Base-by-base conservation (phyloP, 2,113 vertebrate species). In the Mirza zaza region DNA sequence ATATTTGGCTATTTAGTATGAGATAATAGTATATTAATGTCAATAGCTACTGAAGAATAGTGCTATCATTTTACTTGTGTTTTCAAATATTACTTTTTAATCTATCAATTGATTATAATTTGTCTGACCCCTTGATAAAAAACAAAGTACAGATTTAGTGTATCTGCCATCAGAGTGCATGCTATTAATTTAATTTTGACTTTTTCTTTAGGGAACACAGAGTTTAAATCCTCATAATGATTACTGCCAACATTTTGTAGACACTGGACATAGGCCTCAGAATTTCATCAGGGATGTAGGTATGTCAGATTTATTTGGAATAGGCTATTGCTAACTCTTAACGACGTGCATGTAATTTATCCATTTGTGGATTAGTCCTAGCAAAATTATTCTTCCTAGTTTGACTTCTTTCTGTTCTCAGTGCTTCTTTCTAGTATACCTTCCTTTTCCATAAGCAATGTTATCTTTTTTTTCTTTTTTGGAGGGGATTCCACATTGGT, bases 191-290 rank as follows among this genome's bases (percentile, higher is more conserved):
- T 92, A 36, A 93, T 91, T 96, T 93, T 95, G 45, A 32, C 84
- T 77, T 95, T 97, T 97, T 96, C 91, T 95, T 25, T 97, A 99
- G 99, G 99, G 99, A 76, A 99, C 99, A 15, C 99, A 99, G 97
- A 99, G 99, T 97, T 98, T 99, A 96, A 99, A 99, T 98, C 99
- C 99, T 57, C 99, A 99, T 98, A 99, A 99, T 1, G 99, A 99
- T 97, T 99, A 99, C 96, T 99, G 99, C 98, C 99, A 99, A n/a
- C 99, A 99, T 96, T 99, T 99, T 97, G 99, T 99, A 91, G 99
- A 99, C 97, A 99, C 99, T 4, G 99, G 99, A 50, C 99, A 99
- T 92, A 98, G 99, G 88, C 99, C 99, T 15, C 99, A 99, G 97
- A 99, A 99, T 98, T 99, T 99, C 98, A 99, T 99, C 98, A 98